phyloP scores from a whole-genome alignment of 2,797 vertebrate genomes.

The Poeciliopsis infans region DNA sequence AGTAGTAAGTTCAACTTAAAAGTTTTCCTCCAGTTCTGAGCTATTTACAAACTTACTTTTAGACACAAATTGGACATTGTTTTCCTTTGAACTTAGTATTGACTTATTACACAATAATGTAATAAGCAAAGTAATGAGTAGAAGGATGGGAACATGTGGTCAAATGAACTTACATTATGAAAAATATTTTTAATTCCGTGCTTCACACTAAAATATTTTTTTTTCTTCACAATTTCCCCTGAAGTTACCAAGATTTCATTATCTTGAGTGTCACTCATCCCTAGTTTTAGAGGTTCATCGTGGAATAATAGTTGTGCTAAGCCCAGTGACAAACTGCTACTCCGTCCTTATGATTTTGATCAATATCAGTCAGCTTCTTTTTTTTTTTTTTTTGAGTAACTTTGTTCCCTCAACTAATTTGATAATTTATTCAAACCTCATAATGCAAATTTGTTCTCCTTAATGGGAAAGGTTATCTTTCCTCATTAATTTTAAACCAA shows the following conservation, averaged over 20 bases:
- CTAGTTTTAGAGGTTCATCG: not conserved
- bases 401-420: not conserved
- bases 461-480: not conserved
- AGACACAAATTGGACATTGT: not conserved
- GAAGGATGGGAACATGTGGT: not conserved
- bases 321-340: not conserved
- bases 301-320: not conserved
- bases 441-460: not conserved
- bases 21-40: not conserved
- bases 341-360: not conserved
- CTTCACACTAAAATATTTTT: not conserved
- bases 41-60: not conserved
- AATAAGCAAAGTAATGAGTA: not conserved
- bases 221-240: not conserved
- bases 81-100: not conserved
- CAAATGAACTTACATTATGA: not conserved
- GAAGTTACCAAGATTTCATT: not conserved
- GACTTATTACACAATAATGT: not conserved
- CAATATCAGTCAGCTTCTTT: not conserved
- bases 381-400: not conserved
- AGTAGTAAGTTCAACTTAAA: not conserved
- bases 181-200: not conserved
- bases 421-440: not conserved
- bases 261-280: not conserved
- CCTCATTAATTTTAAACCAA: not conserved